A percentile compares a stretch with the other conserved stretches of the same genome.
Conservation (phyloP, 2,888 invertebrate genomes). For the Ennomos fuscantarius region DNA sequence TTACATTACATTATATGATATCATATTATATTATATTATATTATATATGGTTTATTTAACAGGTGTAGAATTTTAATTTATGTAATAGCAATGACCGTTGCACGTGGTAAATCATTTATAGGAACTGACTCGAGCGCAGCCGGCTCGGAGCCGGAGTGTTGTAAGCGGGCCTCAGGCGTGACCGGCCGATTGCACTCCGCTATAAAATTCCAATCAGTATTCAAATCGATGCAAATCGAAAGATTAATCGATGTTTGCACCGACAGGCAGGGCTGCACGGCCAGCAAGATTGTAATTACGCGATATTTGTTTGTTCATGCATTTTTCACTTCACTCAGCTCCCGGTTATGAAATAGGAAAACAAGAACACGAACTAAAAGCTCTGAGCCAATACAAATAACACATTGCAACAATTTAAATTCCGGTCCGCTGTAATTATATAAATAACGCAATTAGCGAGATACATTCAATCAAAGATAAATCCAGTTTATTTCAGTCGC, state of each 20-base stretch:
- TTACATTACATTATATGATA: no score
- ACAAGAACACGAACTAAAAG: constrained; percentile 10
- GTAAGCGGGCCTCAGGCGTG: constrained; percentile 56
- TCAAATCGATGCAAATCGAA: constrained; percentile 78
- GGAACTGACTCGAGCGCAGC: background rate
- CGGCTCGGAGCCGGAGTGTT: constrained; percentile 40
- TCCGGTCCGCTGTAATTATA: constrained; percentile 16
- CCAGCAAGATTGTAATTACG: constrained; percentile 56
- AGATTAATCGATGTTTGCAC: constrained; percentile 73
- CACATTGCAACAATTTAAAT: constrained; percentile 17
- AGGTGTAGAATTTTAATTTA: constrained; percentile 27
- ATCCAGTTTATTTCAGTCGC: constrained; percentile 37
- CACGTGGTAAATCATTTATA: constrained; percentile 14
- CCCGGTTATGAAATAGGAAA: constrained; percentile 17
- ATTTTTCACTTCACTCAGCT: constrained; percentile 27
- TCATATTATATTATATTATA: no score
- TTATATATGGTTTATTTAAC: constrained; percentile 30
- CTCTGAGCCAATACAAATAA: constrained; percentile 14
- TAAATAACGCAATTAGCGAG: constrained; percentile 29
- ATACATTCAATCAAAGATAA: constrained; percentile 36
- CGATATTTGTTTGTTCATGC: constrained; percentile 48
- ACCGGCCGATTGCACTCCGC: constrained; percentile 58
- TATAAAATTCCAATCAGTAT: constrained; percentile 75
- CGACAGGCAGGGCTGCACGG: constrained; percentile 52
- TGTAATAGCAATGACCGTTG: constrained; percentile 17